Conservation (phyloP, 1,140 invertebrate species). For the Araneus ventricosus region DNA sequence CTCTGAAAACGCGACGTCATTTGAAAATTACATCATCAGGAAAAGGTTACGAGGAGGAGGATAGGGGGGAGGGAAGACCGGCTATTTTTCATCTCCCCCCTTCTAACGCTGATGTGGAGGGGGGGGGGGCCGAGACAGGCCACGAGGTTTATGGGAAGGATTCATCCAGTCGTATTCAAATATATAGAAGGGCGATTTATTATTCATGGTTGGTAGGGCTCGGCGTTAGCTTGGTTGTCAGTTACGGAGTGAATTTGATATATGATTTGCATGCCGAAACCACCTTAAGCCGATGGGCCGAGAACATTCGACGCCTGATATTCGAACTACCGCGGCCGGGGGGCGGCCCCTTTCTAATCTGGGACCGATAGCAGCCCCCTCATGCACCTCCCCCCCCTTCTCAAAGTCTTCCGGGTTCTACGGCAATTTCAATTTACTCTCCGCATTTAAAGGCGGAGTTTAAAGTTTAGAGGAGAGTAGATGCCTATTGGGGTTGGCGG, state of each 20-base stretch:
- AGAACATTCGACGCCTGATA: slow-evolving; percentile 50
- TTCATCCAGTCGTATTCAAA: slow-evolving; percentile 60
- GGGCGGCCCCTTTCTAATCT: neutral
- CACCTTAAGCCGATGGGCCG: slow-evolving; percentile 67
- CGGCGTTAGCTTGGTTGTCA: slow-evolving; percentile 59
- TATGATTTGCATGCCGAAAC: slow-evolving; percentile 68
- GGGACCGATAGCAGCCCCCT: slow-evolving; percentile 18
- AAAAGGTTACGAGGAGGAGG: slow-evolving; percentile 26
- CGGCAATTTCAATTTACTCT: slow-evolving; percentile 51
- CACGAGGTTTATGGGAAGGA: neutral
- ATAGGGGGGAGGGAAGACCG: neutral
- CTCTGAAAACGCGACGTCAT: slow-evolving; percentile 33
- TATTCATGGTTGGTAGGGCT: slow-evolving; percentile 63
- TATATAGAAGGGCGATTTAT: slow-evolving; percentile 69
- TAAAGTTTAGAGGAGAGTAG: slow-evolving; percentile 34
- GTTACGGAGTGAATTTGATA: slow-evolving; percentile 46
- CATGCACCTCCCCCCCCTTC: neutral
- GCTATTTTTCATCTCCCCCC: slow-evolving; percentile 58
- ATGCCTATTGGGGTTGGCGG: neutral
- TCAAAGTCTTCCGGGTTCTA: neutral
- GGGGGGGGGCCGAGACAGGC: neutral
- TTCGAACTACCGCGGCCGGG: neutral
- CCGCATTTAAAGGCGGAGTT: slow-evolving; percentile 57
- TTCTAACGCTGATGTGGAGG: neutral
- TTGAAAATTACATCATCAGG: slow-evolving; percentile 66